Conservation (phyloP, 2,888 invertebrate species). For the Branchellion lobata region DNA sequence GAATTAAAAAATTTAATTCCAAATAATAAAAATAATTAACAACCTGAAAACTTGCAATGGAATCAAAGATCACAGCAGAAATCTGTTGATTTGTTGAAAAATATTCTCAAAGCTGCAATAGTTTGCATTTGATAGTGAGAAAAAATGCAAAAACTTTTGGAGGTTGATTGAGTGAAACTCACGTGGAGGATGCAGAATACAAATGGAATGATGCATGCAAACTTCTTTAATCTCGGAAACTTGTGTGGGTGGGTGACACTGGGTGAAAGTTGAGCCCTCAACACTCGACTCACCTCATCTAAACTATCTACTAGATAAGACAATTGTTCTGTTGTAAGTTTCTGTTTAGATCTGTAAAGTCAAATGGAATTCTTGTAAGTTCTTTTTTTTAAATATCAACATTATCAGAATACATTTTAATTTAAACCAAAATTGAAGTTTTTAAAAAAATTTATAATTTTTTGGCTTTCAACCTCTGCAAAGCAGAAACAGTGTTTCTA, state of each 20-base stretch:
- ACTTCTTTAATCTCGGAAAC: not conserved
- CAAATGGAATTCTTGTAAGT: not conserved
- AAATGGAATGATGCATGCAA: not conserved
- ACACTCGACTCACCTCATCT: not conserved
- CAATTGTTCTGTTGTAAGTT: not conserved
- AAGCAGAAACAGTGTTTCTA: not conserved
- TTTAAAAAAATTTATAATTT: not conserved
- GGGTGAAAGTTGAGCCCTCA: not conserved
- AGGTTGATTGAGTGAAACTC: not conserved
- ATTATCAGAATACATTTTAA: too few species aligned
- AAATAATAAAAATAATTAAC: not conserved
- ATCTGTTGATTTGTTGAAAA: not conserved
- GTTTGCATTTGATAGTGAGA: not conserved
- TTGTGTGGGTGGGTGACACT: not conserved
- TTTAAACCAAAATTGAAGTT: too few species aligned
- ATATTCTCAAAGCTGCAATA: not conserved
- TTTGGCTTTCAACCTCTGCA: conserved; percentile 2
- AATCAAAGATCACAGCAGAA: not conserved
- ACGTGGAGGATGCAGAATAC: not conserved
- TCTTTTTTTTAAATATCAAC: too few species aligned
- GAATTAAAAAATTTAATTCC: not conserved
- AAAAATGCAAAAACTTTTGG: not conserved
- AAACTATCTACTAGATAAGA: not conserved
- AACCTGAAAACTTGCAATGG: not conserved
- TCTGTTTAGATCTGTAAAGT: not conserved